Base-by-base conservation (phyloP, 1,140 invertebrate genomes). In the Schlechtendalia chinensis region DNA sequence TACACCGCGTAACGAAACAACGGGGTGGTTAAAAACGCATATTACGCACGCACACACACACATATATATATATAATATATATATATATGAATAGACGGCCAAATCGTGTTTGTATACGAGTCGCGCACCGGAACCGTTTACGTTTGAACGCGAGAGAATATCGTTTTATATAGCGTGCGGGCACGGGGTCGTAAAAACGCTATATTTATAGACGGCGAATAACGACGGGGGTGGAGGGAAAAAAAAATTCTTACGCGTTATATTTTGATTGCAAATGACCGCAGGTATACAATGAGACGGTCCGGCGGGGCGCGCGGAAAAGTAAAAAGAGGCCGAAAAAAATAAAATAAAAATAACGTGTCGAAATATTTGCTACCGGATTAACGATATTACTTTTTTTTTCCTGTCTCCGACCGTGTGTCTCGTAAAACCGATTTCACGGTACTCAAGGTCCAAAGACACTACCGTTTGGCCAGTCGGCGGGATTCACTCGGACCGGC, bases 291-390 rank as follows among this genome's bases (percentile, higher is more conserved):
- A 47, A 72, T 54, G 54, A 54, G 69, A 29, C 69, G 69, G 69
- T 53, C 24, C 69, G 19, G 69, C 19, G 69, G 24, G 14, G 47
- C 19, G 22, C 4, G 6, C 22, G 45, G 12, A 47, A 5, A 1
- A 75, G 5, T 22, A n/a, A 22, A 32, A 72, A 58, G 45, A n/a
- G n/a, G 32, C 3, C 32, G 32, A 39, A 45, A 22, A 29, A 24
- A 16, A 8, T 39, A n/a, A 45, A 39, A 32, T 1, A 24, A 45
- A 29, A 77, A 79, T 63, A 79, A 63, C 14, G 75, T 79, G 75
- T 79, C 56, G 75, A 79, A 79, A 79, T 79, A 79, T 79, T 79
- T 63, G 72, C 75, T 50, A 61, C 75, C 75, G 75, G 75, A 63
- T 61, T 63, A 24, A 50, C 5, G 16, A 24, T 69, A 29, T 11